phyloP scores from a whole-genome alignment of 2,888 invertebrate genomes.

The Caradrina clavipalpis region DNA sequence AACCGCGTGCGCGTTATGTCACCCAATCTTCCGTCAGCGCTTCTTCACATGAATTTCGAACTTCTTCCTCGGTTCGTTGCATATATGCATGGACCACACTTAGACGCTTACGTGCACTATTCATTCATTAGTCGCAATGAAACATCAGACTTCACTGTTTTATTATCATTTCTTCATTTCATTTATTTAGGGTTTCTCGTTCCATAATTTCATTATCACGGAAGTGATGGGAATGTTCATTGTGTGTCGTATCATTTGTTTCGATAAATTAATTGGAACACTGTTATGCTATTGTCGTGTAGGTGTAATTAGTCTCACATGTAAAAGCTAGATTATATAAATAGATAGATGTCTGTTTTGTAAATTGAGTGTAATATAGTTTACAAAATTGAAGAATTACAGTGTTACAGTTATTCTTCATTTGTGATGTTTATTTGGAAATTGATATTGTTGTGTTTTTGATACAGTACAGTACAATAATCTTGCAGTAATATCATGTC shows the following conservation, averaged over 20 bases:
- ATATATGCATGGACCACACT: conserved; percentile 88
- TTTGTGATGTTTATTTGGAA: conserved; percentile 22
- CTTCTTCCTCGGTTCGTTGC: conserved; percentile 89
- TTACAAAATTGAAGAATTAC: conserved; percentile 6
- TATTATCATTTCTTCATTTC: conserved; percentile 60
- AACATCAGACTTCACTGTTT: conserved; percentile 49
- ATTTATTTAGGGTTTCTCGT: conserved; percentile 57
- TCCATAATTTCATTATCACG: conserved; percentile 50
- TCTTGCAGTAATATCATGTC: not conserved
- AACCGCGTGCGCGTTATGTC: conserved; percentile 87
- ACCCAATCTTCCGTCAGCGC: conserved; percentile 83
- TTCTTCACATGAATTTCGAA: conserved; percentile 85
- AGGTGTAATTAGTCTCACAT: conserved; percentile 48
- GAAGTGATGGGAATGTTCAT: conserved; percentile 54
- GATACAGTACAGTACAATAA: not conserved
- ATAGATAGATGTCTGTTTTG: conserved; percentile 24
- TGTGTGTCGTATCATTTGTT: conserved; percentile 59
- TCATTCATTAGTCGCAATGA: conserved; percentile 75
- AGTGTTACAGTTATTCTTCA: conserved; percentile 11
- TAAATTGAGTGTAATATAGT: conserved; percentile 20
- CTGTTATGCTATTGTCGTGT: conserved; percentile 43
- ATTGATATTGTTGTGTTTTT: not conserved
- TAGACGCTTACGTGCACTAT: conserved; percentile 88
- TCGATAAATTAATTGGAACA: conserved; percentile 33
- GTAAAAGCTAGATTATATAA: conserved; percentile 28